Evolutionary conservation across 2,797 vertebrate genomes (phyloP).

Genomic region (Oryzias dopingdopingensis): DNA sequence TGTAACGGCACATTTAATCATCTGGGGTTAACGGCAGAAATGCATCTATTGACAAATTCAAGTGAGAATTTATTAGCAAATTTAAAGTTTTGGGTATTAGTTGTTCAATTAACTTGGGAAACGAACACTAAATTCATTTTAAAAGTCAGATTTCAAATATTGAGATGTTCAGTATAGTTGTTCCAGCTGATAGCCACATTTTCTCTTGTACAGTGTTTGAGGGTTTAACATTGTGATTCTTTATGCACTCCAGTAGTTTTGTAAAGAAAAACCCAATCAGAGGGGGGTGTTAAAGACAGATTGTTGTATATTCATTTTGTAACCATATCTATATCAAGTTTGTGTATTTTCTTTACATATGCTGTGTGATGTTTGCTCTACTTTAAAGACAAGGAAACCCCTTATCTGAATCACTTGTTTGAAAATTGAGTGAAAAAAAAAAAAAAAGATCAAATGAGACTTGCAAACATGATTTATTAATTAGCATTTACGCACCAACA

Average conservation of each 20-base stretch:
- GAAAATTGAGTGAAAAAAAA: slow-evolving; percentile 34
- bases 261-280: slow-evolving; percentile 10
- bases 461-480: slow-evolving; percentile 75
- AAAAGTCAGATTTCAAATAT: too few species aligned
- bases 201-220: slow-evolving; percentile 36
- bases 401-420: slow-evolving; percentile 17
- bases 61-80: too few species aligned
- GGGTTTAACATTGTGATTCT: slow-evolving; percentile 36
- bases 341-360: slow-evolving; percentile 20
- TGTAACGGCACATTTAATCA: neutral
- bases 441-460: slow-evolving; percentile 24
- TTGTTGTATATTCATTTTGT: slow-evolving; percentile 11
- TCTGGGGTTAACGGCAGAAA: too few species aligned
- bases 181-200: slow-evolving; percentile 11
- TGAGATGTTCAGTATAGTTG: too few species aligned
- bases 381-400: slow-evolving; percentile 26
- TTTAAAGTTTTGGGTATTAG: too few species aligned
- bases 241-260: slow-evolving; percentile 42
- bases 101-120: too few species aligned
- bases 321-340: slow-evolving; percentile 10
- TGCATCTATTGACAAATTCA: too few species aligned
- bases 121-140: too few species aligned
- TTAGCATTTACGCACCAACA: slow-evolving; percentile 53
- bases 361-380: slow-evolving; percentile 37
- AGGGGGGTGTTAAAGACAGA: neutral